Base-by-base conservation (phyloP, 64 coral and sea anemone species). In the Montipora capricornis region DNA sequence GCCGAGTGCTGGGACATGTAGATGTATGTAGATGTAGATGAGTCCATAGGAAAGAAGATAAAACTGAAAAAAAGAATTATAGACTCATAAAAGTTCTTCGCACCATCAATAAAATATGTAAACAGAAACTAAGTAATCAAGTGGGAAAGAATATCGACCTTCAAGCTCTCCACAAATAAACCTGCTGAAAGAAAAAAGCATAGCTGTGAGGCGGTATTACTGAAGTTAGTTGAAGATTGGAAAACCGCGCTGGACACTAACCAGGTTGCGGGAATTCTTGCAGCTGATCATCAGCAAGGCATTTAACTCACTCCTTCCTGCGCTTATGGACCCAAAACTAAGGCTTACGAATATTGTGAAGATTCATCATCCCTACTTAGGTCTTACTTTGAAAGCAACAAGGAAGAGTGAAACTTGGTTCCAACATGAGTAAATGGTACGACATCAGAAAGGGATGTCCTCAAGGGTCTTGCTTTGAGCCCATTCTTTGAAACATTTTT, bases 271-370 rank as follows among this genome's bases (percentile, higher is more conserved):
- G 53, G 53, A 22, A 15, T 68, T 80, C 48, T 11, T 92, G 20
- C 62, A 49, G 14, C 68, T 52, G 15, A 74, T 86, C 37, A 84
- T 62, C 1, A 92, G 69, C 26, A 92, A 86, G 51, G 90, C 81
- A 78, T 92, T 92, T 57, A 71, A 78, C 2, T 92, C 68, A 15
- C 61, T 92, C 19, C 90, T 76, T 50, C 90, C 80, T 37, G n/a
- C 69, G 69, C 81, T 92, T 3, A 77, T 87, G 50, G 55, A 77
- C 24, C 55, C 20, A 12, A 92, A 92, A 61, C 71, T 92, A 78
- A 66, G 24, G 80, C 90, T 59, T 92, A 86, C 73, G 67, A 74
- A 49, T 66, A 87, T 14, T 64, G 22, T 15, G 90, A 87, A 26
- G 52, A 92, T 16, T 80, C 67, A 44, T 26, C 76, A 59, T 44